Evolutionary conservation across 2,797 vertebrate species (phyloP).

Genomic region (Morus bassanus): DNA sequence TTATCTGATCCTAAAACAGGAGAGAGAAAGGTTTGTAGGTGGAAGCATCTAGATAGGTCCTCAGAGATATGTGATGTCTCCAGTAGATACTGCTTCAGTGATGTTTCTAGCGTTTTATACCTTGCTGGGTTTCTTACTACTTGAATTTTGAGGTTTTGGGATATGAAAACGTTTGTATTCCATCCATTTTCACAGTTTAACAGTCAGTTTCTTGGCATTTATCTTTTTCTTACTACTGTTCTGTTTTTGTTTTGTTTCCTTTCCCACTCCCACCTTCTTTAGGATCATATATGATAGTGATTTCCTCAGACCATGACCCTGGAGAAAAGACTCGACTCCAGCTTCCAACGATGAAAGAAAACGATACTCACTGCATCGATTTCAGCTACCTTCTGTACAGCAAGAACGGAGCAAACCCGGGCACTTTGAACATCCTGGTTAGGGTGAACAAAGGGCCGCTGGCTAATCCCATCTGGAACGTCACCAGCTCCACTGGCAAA

Average conservation of each 20-base stretch:
- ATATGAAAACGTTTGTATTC: neutral
- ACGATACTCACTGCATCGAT: slow-evolving; percentile 98
- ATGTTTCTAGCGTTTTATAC: neutral
- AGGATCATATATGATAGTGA: slow-evolving; percentile 98
- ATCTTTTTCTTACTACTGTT: neutral
- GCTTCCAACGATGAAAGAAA: slow-evolving; percentile 97
- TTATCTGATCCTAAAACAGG: neutral
- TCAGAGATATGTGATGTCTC: neutral
- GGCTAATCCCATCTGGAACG: slow-evolving; percentile 98
- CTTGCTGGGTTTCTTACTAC: neutral
- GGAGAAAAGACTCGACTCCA: slow-evolving; percentile 94
- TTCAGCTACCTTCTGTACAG: slow-evolving; percentile 95
- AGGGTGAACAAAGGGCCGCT: slow-evolving; percentile 95
- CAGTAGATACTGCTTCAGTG: neutral
- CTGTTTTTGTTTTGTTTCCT: rapidly evolving
- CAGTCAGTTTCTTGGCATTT: neutral
- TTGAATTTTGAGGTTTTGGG: neutral
- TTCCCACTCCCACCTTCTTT: neutral
- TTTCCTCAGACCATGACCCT: slow-evolving; percentile 88
- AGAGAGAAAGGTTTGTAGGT: neutral
- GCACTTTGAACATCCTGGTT: slow-evolving; percentile 92
- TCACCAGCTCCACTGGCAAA: slow-evolving; percentile 92
- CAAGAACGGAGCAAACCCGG: slow-evolving; percentile 87
- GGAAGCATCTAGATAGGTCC: neutral
- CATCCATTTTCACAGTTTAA: neutral